phyloP scores from a whole-genome alignment of 1,140 invertebrate species.

The Sitodiplosis mosellana region DNA sequence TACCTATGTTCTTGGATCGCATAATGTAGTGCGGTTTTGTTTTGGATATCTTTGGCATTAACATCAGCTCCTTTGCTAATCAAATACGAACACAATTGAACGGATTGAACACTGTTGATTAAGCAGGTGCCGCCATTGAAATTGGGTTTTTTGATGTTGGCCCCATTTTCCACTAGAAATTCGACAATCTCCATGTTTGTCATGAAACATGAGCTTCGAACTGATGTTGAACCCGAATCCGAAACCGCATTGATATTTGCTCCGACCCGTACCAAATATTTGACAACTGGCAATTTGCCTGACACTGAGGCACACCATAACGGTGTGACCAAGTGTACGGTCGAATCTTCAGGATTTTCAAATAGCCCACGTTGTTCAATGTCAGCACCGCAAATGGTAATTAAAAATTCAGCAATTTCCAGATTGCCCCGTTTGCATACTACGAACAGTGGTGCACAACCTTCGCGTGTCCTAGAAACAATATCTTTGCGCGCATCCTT shows the following conservation, averaged over 20 bases:
- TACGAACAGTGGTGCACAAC: conserved; percentile 73
- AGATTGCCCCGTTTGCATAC: conserved; percentile 69
- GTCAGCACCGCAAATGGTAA: conserved; percentile 61
- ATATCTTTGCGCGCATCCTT: conserved; percentile 18
- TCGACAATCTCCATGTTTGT: conserved; percentile 60
- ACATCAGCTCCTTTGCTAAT: conserved; percentile 58
- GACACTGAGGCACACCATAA: conserved; percentile 86
- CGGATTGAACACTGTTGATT: conserved; percentile 83
- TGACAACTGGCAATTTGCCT: conserved; percentile 60
- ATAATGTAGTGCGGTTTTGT: conserved; percentile 85
- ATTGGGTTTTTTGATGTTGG: conserved; percentile 71
- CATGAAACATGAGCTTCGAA: conserved; percentile 85
- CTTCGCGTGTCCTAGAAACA: conserved; percentile 31
- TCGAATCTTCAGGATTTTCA: conserved; percentile 48
- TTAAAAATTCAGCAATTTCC: conserved; percentile 75
- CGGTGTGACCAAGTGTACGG: conserved; percentile 67
- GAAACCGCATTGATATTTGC: conserved; percentile 71
- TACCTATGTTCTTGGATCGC: conserved; percentile 73
- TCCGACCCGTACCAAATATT: conserved; percentile 56
- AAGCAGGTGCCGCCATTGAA: conserved; percentile 85
- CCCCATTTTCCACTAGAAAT: conserved; percentile 64
- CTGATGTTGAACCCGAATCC: conserved; percentile 47
- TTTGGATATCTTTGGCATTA: conserved; percentile 76
- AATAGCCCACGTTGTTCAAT: conserved; percentile 68
- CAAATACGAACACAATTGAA: conserved; percentile 61